These are phyloP conservation scores for Macrostomum lignano DNA, from an alignment of 1,140 invertebrate species.

Conservation along the genomic window DNA sequence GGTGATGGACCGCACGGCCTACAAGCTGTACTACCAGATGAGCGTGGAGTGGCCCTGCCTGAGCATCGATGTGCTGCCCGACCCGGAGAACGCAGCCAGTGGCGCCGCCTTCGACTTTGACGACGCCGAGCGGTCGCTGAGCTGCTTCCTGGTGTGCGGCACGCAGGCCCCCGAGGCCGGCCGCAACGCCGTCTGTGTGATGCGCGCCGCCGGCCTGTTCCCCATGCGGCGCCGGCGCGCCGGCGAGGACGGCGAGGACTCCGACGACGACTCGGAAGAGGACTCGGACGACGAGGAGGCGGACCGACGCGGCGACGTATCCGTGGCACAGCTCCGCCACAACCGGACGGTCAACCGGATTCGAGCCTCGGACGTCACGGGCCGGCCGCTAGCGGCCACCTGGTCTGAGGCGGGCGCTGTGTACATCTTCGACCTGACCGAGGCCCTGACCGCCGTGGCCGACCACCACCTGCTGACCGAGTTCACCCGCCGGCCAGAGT, in stretches of 20 bases:
- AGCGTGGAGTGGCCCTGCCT: slow-evolving; percentile 16
- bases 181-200: no score
- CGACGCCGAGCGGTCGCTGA: no score
- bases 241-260: no score
- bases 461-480: slow-evolving; percentile 33
- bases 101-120: neutral
- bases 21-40: slow-evolving; percentile 48
- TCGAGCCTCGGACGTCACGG: slow-evolving; percentile 25
- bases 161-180: no score
- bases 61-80: slow-evolving; percentile 21
- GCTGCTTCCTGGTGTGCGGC: no score
- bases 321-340: no score
- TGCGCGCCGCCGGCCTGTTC: no score
- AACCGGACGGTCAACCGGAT: slow-evolving; percentile 70
- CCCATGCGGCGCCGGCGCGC: no score
- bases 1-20: slow-evolving; percentile 59
- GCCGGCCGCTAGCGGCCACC: slow-evolving; percentile 39
- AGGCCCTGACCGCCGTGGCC: slow-evolving; percentile 46
- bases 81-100: neutral
- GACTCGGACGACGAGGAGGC: no score
- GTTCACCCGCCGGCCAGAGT: slow-evolving; percentile 23
- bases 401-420: slow-evolving; percentile 56
- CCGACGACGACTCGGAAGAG: no score
- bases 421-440: slow-evolving; percentile 58
- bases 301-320: no score